Evolutionary conservation across 2,888 invertebrate species (phyloP), one percentile per base, ranked within the genome.

Genomic region (Cheiracanthium punctorium): DNA sequence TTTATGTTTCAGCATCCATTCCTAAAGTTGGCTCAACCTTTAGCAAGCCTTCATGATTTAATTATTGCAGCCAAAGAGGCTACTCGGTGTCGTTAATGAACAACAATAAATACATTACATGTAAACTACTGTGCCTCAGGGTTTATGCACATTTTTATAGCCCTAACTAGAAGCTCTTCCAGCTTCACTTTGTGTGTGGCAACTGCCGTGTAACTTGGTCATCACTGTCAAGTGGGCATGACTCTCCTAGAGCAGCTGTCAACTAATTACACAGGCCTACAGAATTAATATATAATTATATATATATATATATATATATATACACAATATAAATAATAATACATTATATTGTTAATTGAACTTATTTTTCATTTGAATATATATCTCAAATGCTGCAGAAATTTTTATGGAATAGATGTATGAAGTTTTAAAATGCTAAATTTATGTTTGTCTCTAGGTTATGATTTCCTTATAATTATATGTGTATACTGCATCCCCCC

Each of bases 51-150:
- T 37, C 95, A 96, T 87, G 97, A 98, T 37, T 94, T 98, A 88
- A 98, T 98, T 89, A 94, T 95, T 91, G 98, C 97, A 74, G 98
- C 98, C 64, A 96, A 97, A 90, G 88, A 80, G 64, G 88, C 81
- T 10, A 75, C 58, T 8, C 58, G 58, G 24, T 58, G 58, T 58
- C 58, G 24, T 24, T 58, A 58, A 24, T 58, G 58, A 24, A 58
- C 58, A 58, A n/a, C 58, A 24, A 24, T 24, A 48, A 58, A n/a
- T 58, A 58, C 58, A 17, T 2, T 58, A 58, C 58, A 17, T 24
- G 24, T 58, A 67, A 32, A 82, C 74, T 72, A 43, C 24, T 76
- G 82, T 82, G 82, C 82, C 82, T 82, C 82, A 76, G 76, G 76
- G 82, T 82, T 82, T 71, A 71, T 65, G 71, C 52, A 76, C 43